Conservation (phyloP, 2,888 invertebrate species). For the Cephus rjabovi region DNA sequence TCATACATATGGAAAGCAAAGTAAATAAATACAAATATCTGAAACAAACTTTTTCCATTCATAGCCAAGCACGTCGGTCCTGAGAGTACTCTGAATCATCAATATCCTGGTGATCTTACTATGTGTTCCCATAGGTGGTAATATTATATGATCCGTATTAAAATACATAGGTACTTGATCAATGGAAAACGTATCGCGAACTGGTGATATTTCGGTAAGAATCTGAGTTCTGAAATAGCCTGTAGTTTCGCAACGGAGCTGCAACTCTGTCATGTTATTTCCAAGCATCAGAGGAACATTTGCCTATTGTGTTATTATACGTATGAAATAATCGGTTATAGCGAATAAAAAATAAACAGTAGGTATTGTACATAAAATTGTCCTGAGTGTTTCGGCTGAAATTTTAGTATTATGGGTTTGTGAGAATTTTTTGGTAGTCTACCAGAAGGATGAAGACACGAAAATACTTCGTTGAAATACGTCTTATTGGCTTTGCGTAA, state of each 20-base stretch:
- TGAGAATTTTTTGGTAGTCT: constrained; percentile 40
- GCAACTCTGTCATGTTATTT: constrained; percentile 25
- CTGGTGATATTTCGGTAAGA: constrained; percentile 11
- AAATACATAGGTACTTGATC: constrained; percentile 49
- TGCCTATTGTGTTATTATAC: constrained; percentile 18
- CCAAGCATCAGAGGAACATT: constrained; percentile 27
- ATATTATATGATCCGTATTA: constrained; percentile 57
- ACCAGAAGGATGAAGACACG: constrained; percentile 58
- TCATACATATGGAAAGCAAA: background rate
- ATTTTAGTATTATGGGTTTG: constrained; percentile 61
- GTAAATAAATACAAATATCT: background rate
- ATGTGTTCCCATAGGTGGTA: constrained; percentile 57
- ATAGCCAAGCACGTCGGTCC: constrained; percentile 57
- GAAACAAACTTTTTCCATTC: constrained; percentile 58
- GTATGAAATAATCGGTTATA: background rate
- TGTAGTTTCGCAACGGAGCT: constrained; percentile 33
- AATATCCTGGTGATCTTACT: constrained; percentile 55
- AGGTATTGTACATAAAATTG: constrained; percentile 31
- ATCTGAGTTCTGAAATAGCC: constrained; percentile 15
- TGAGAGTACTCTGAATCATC: constrained; percentile 62
- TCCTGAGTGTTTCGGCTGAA: constrained; percentile 60
- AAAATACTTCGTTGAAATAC: constrained; percentile 55
- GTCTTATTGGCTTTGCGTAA: constrained; percentile 47
- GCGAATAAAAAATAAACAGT: constrained; percentile 8
- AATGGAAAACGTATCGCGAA: constrained; percentile 23